A percentile compares a stretch with the other conserved stretches of the same genome.
phyloP scores from a whole-genome alignment of 2,797 vertebrate species.

The Premnoplex brunnescens region DNA sequence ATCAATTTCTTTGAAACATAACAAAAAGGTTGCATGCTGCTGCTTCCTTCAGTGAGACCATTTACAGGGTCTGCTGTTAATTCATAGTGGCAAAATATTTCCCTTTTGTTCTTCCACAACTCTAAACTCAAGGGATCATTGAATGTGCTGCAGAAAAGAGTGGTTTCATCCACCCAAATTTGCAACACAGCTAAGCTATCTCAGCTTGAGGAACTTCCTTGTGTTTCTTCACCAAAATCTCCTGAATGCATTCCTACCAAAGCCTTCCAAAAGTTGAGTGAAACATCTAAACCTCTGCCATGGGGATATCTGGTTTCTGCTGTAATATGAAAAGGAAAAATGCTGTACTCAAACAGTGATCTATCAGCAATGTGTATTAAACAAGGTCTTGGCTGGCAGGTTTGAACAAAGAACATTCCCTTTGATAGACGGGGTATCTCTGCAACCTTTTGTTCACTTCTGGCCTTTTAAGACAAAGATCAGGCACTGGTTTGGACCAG shows the following conservation, averaged over 20 bases:
- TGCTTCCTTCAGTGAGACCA: not conserved
- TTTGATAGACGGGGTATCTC: not conserved
- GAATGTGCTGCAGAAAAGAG: not conserved
- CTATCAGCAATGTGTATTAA: not conserved
- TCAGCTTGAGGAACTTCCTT: not conserved
- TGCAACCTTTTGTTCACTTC: not conserved
- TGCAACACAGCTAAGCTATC: not conserved
- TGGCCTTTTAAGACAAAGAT: not conserved
- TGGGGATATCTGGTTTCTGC: not conserved
- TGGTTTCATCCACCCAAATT: not conserved
- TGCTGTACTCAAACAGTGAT: not conserved
- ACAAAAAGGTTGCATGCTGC: not conserved
- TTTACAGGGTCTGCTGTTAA: conserved; percentile 3
- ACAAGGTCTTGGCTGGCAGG: not conserved
- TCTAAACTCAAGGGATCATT: not conserved
- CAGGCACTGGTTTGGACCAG: not conserved
- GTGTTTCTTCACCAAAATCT: not conserved
- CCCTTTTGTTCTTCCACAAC: not conserved
- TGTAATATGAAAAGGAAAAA: not conserved
- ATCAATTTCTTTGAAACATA: not conserved
- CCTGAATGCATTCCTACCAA: not conserved
- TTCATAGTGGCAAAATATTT: conserved; percentile 1
- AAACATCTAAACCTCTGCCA: not conserved
- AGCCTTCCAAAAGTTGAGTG: not conserved
- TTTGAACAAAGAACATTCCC: not conserved